Evolutionary conservation across 2,113 vertebrate species (phyloP).

Genomic region (Microtus pennsylvanicus): DNA sequence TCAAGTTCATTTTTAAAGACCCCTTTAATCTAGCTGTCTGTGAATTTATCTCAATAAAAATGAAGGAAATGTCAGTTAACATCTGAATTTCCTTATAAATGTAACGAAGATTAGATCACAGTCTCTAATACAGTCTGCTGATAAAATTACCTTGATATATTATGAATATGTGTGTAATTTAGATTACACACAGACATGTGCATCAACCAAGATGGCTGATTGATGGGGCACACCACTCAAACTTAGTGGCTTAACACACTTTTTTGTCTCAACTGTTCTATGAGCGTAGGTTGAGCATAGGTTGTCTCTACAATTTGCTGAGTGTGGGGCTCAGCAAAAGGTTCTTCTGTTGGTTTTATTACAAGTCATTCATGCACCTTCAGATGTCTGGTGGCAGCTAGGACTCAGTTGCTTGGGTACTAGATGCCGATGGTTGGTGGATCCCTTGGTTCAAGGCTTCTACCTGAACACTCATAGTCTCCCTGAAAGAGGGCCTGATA

Average conservation of each 20-base stretch:
- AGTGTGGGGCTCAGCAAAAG: neutral
- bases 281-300: neutral
- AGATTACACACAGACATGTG: rapidly evolving
- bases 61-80: constrained; percentile 14
- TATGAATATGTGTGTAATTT: neutral
- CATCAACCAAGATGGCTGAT: neutral
- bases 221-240: neutral
- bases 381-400: neutral
- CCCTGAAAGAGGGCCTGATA: rapidly evolving
- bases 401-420: neutral
- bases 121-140: neutral
- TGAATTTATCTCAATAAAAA: constrained; percentile 48
- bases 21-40: constrained; percentile 48
- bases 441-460: rapidly evolving
- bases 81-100: constrained; percentile 51
- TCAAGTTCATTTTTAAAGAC: neutral
- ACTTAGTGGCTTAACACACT: neutral
- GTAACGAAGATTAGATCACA: constrained; percentile 14
- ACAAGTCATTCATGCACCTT: no score
- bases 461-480: neutral
- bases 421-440: rapidly evolving
- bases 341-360: neutral
- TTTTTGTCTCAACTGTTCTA: neutral
- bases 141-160: neutral
- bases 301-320: no score